Conservation (phyloP, 2,797 vertebrate genomes). For the Furcifer pardalis region DNA sequence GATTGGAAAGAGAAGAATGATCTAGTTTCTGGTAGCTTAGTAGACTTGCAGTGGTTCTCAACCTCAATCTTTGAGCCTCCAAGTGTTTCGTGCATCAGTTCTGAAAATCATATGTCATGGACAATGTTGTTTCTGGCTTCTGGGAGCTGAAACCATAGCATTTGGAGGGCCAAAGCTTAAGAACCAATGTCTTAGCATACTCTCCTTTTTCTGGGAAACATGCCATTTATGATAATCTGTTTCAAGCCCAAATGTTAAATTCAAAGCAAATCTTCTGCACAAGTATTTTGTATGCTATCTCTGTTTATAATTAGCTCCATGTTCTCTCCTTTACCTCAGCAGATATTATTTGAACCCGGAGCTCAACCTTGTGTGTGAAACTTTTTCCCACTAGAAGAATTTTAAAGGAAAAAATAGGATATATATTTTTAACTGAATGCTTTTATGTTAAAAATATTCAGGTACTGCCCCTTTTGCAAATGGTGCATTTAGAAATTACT, state of each 20-base stretch:
- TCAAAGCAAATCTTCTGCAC: conserved; percentile 36
- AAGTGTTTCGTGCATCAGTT: too few species aligned
- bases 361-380: background rate
- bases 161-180: too few species aligned
- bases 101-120: too few species aligned
- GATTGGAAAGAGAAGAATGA: background rate
- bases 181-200: too few species aligned
- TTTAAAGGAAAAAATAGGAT: conserved; percentile 7
- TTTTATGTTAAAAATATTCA: background rate
- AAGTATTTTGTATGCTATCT: conserved; percentile 21
- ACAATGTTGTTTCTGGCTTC: too few species aligned
- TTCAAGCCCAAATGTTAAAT: too few species aligned
- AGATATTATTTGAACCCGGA: conserved; percentile 24
- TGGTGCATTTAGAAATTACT: background rate
- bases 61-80: too few species aligned
- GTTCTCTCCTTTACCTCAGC: background rate
- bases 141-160: too few species aligned
- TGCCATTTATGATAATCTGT: too few species aligned
- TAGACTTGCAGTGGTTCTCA: background rate
- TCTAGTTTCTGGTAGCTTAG: background rate
- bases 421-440: conserved; percentile 17
- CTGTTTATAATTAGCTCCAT: conserved; percentile 15
- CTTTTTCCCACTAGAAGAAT: conserved; percentile 17
- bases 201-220: background rate
- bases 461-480: background rate